Conservation (phyloP, 37 sponge, comb jelly and placozoan genomes). For the Geodia barretti region DNA sequence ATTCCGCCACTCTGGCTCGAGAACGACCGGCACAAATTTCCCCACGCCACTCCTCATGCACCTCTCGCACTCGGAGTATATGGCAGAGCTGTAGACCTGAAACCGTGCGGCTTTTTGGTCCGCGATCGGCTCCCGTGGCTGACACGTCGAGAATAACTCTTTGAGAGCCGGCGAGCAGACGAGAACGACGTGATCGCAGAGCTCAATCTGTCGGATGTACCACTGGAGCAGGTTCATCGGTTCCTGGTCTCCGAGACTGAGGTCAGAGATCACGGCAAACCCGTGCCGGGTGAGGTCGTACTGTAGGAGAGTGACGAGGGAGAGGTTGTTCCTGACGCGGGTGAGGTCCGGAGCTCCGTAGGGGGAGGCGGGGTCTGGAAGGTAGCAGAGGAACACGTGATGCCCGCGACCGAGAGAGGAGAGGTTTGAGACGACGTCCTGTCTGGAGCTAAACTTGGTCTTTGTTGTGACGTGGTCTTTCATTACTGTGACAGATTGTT, state of each 20-base stretch:
- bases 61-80: constrained; percentile 8
- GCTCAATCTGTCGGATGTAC: constrained; percentile 41
- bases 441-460: constrained; percentile 14
- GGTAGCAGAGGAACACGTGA: constrained; percentile 57
- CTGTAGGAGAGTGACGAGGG: not conserved
- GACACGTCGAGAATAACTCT: constrained; percentile 17
- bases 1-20: not conserved
- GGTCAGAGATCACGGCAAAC: constrained; percentile 32
- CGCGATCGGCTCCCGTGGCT: not conserved
- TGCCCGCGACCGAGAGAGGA: constrained; percentile 29
- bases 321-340: not conserved
- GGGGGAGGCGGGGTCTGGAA: constrained; percentile 39
- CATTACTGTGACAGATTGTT: too few relatives aligned
- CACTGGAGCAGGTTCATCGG: constrained; percentile 35
- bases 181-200: constrained; percentile 31
- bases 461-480: not conserved
- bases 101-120: constrained; percentile 6
- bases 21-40: constrained; percentile 48
- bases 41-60: not conserved
- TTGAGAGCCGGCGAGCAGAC: constrained; percentile 58
- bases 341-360: not conserved
- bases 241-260: constrained; percentile 22
- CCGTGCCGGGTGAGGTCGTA: constrained; percentile 9
- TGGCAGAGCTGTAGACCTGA: constrained; percentile 5
- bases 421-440: constrained; percentile 11